These are phyloP conservation scores for Polylopha cassiicola DNA, from an alignment of 2,888 invertebrate genomes.

Conservation along the genomic window DNA sequence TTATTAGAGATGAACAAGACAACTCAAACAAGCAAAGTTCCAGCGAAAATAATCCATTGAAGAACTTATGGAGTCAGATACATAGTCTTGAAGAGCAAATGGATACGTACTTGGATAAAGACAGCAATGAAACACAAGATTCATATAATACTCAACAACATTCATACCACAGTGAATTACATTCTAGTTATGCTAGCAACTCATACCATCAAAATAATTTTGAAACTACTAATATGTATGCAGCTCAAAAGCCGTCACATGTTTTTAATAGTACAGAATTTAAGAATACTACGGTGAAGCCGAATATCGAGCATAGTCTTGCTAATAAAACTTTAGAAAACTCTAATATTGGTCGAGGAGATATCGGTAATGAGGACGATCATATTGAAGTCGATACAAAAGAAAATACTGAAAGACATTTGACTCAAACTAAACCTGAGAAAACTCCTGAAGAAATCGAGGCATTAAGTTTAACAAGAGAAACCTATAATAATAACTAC, in stretches of 20 bases:
- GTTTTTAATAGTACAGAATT: neutral
- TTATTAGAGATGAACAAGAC: conserved; percentile 12
- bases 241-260: neutral
- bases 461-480: conserved; percentile 32
- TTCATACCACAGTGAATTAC: conserved; percentile 8
- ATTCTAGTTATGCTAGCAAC: conserved; percentile 4
- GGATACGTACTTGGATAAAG: conserved; percentile 6
- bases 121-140: conserved; percentile 20
- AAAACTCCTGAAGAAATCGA: conserved; percentile 37
- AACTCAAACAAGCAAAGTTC: conserved; percentile 5
- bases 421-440: conserved; percentile 20
- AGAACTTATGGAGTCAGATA: conserved; percentile 30
- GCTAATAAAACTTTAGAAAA: conserved; percentile 15
- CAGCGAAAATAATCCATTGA: conserved; percentile 18
- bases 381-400: conserved; percentile 12
- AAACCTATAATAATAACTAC: conserved; percentile 12
- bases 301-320: conserved; percentile 5
- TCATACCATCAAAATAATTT: conserved; percentile 7
- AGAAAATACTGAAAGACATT: conserved; percentile 18
- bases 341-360: conserved; percentile 40
- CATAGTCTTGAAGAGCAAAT: conserved; percentile 24
- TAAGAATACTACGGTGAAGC: conserved; percentile 1
- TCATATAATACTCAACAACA: conserved; percentile 8
- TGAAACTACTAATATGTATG: conserved; percentile 10
- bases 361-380: conserved; percentile 40